These are phyloP conservation scores for Gallinago solitaria DNA, from an alignment of 2,797 vertebrate genomes.

Conservation along the genomic window DNA sequence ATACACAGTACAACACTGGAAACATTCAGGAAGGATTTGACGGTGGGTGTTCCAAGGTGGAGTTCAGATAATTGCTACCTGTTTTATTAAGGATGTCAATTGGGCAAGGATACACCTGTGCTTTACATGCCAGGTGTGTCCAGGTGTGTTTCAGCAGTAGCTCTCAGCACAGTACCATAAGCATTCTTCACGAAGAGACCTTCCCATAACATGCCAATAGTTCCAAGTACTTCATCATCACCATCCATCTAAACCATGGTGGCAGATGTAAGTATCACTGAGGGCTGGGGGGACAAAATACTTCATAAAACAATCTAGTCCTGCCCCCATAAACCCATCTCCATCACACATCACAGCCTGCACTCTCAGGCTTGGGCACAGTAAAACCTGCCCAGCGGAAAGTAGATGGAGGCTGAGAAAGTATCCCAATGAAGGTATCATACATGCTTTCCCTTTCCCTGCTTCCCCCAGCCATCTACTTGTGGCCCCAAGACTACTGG, in stretches of 20 bases:
- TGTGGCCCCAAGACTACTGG: not conserved
- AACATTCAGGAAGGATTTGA: not conserved
- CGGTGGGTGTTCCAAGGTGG: fast-evolving
- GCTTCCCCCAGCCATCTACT: not conserved
- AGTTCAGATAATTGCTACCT: not conserved
- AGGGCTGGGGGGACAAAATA: not conserved
- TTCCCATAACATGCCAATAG: not conserved
- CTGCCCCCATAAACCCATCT: not conserved
- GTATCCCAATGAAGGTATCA: not conserved
- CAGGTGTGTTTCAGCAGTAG: not conserved
- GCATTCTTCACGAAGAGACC: not conserved
- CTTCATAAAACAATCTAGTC: not conserved
- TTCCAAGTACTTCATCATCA: not conserved
- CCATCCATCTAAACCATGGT: not conserved
- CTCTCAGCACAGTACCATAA: not conserved
- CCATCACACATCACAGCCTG: not conserved
- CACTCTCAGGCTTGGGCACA: not conserved
- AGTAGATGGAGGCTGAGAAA: not conserved
- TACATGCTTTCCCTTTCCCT: not conserved
- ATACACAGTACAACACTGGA: not conserved
- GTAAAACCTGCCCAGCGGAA: not conserved
- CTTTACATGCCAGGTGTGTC: not conserved
- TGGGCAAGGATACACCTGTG: not conserved
- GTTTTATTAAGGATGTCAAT: not conserved
- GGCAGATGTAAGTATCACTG: not conserved